Evolutionary conservation across 2,797 vertebrate species (phyloP).

Genomic region (Lacerta bilineata): DNA sequence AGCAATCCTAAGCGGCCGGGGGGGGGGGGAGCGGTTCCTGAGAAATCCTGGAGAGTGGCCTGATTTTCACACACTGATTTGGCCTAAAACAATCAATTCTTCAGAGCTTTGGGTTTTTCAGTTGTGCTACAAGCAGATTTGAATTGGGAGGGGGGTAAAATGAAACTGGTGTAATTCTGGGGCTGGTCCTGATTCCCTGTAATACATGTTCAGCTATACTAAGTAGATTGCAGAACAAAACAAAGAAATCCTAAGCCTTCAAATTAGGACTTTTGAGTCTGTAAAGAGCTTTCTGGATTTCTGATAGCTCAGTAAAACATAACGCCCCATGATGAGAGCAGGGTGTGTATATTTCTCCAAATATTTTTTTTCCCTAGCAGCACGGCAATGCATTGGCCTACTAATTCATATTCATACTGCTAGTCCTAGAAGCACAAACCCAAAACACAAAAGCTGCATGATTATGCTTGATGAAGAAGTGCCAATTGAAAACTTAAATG

Average conservation of each 20-base stretch:
- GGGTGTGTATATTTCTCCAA: not conserved
- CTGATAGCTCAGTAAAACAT: not conserved
- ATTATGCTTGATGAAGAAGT: conserved; percentile 9
- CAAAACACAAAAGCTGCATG: not conserved
- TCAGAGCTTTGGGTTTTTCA: not conserved
- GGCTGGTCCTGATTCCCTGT: not conserved
- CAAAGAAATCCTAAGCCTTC: not conserved
- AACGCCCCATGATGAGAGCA: not conserved
- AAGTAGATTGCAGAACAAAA: not conserved
- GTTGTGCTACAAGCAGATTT: not conserved
- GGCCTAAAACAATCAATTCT: not conserved
- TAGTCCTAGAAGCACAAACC: not conserved
- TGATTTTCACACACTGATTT: not conserved
- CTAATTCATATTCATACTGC: not conserved
- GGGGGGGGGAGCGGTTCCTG: no score
- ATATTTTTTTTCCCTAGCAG: not conserved
- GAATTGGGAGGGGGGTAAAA: no score
- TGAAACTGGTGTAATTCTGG: not conserved
- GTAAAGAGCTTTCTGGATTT: not conserved
- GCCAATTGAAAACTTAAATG: not conserved
- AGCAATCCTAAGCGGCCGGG: not conserved
- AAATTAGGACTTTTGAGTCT: not conserved
- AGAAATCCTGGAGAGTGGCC: not conserved
- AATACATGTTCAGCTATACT: not conserved
- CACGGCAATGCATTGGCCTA: not conserved